A percentile compares a stretch with the other conserved stretches of the same genome.
Evolutionary conservation across 2,888 invertebrate genomes (phyloP).

Genomic region (Archips xylosteana): DNA sequence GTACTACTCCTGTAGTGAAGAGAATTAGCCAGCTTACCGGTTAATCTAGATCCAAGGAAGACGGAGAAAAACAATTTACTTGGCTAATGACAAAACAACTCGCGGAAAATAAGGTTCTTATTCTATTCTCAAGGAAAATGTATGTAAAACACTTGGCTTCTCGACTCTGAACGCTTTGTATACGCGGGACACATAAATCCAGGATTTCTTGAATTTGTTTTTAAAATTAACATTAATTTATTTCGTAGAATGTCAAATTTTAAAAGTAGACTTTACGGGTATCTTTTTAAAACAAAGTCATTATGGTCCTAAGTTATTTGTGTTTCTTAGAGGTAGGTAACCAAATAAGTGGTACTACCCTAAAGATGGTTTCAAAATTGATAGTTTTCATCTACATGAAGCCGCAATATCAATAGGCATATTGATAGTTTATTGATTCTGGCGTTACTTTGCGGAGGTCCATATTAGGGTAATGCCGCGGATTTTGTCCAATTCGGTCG

Average conservation of each 20-base stretch:
- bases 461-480: too few species aligned
- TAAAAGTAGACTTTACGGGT: neutral
- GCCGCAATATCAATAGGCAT: too few species aligned
- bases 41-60: constrained; percentile 70
- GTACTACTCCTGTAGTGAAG: too few species aligned
- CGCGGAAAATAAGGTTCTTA: constrained; percentile 20
- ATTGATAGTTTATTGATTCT: too few species aligned
- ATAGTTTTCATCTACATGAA: too few species aligned
- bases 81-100: constrained; percentile 56
- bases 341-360: too few species aligned
- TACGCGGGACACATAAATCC: neutral
- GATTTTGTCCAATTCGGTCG: too few species aligned
- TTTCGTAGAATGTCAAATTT: neutral
- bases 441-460: too few species aligned
- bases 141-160: neutral
- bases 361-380: too few species aligned
- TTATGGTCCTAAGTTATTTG: too few species aligned
- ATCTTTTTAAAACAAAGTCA: too few species aligned
- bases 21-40: constrained; percentile 62
- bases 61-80: constrained; percentile 73
- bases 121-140: neutral
- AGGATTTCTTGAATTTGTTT: neutral
- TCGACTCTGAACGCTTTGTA: constrained; percentile 2
- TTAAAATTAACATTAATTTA: neutral
- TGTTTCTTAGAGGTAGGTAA: too few species aligned